Evolutionary conservation across 2,113 vertebrate species (phyloP), one percentile per base, ranked within the genome.

Genomic region (Notarius quadriscutis): DNA sequence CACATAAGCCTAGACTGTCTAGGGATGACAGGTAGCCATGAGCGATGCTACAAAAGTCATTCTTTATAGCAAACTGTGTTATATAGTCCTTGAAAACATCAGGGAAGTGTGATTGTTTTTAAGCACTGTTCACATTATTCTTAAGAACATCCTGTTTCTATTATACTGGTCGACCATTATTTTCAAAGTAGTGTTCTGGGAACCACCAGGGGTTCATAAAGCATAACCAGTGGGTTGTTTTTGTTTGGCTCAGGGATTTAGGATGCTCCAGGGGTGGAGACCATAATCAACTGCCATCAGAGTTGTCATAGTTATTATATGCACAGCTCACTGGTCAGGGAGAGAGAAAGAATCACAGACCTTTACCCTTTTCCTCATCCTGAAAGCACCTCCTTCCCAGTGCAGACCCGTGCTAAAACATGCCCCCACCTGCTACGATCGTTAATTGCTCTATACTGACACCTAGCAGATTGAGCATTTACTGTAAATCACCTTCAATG

Each of bases 41-140:
- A 67, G 62, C 75, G 30, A 65, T 55, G 75, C 62, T 80, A 86
- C 51, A 80, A 41, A 67, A 55, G 25, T 51, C 72, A 84, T n/a
- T 3, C 65, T 72, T 84, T 10, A 17, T 18, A 79, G 25, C 25
- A 53, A 14, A 55, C 25, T 53, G 12, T 7, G 22, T 53, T 27
- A 55, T 27, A 25, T 34, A 62, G 48, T 55, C 51, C 15, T 60
- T 63, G 22, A 63, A 74, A 77, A 63, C 41, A 53, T 77, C 15
- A 50, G 34, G 22, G 17, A 9, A 34, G 5, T 53, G 0, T 75
- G 10, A 34, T 22, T 15, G 20, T 51, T 75, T 12, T 30, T n/a
- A 11, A 58, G 5, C 12, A 50, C 30, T 71, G 50, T 55, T 55
- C 7, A 27, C 50, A 69, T 11, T 20, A 5, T 18, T 55, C 12